A percentile compares a stretch with the other conserved stretches of the same genome.
Evolutionary conservation across 1,140 invertebrate genomes (phyloP).

Genomic region (Ceratosolen fusciceps): DNA sequence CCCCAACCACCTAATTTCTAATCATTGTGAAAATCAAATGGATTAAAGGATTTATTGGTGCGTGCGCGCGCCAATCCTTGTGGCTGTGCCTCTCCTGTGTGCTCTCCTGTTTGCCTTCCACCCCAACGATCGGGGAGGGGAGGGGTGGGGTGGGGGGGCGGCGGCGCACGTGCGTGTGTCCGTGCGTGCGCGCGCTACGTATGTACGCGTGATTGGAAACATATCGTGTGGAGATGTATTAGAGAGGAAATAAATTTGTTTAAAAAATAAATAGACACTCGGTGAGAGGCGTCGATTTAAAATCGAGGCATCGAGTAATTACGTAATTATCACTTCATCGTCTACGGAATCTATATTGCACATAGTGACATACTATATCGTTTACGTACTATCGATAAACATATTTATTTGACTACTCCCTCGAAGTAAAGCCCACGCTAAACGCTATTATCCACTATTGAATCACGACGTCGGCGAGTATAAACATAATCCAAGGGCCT

Average conservation of each 20-base stretch:
- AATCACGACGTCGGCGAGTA: not conserved
- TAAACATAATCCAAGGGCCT: not conserved
- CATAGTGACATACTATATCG: not conserved
- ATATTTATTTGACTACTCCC: not conserved
- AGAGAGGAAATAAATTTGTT: too few relatives aligned
- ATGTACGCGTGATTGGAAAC: too few relatives aligned
- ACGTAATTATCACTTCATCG: constrained; percentile 19
- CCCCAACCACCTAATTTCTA: not conserved
- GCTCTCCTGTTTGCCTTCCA: too few relatives aligned
- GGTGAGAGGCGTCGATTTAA: not conserved
- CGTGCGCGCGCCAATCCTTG: not conserved
- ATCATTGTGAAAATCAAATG: constrained; percentile 4
- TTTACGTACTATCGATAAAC: constrained; percentile 16
- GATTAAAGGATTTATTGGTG: not conserved
- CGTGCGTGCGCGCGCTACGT: not conserved
- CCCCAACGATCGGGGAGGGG: too few relatives aligned
- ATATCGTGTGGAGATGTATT: too few relatives aligned
- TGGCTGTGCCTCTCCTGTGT: too few relatives aligned
- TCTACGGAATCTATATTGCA: constrained; percentile 39
- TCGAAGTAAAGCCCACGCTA: not conserved
- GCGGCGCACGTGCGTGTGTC: not conserved
- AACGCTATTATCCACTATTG: not conserved
- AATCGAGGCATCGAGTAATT: constrained; percentile 25
- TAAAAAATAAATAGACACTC: constrained; percentile 29
- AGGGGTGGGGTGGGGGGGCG: too few relatives aligned